Percentiles rank a stretch among this genome's conserved stretches.
phyloP scores from a whole-genome alignment of 2,113 vertebrate genomes.

The Sarotherodon lohbergeri region DNA sequence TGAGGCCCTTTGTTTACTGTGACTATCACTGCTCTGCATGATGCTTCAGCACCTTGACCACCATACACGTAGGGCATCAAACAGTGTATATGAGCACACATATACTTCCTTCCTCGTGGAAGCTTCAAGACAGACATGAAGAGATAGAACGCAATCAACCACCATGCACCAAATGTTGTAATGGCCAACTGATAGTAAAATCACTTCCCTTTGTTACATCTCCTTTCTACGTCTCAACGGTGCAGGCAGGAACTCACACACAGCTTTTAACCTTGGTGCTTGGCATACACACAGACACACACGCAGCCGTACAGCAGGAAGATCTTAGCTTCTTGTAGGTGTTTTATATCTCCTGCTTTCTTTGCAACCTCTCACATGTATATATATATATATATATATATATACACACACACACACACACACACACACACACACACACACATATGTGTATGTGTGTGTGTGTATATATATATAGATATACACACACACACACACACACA shows the following conservation, averaged over 20 bases:
- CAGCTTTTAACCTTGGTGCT: conserved; percentile 11
- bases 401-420: not conserved
- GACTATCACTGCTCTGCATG: not conserved
- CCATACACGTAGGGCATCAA: not conserved
- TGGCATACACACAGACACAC: not conserved
- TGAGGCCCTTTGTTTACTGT: not conserved
- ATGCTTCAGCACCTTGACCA: conserved; percentile 27
- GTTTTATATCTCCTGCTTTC: conserved; percentile 38
- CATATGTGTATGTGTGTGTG: too few relatives aligned
- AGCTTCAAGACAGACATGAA: not conserved
- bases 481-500: too few relatives aligned
- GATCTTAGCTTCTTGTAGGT: conserved; percentile 39
- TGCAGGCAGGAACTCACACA: not conserved
- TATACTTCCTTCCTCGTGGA: not conserved
- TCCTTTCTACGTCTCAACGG: not conserved
- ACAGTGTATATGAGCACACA: not conserved
- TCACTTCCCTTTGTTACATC: conserved; percentile 10
- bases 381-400: not conserved
- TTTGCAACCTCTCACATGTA: not conserved
- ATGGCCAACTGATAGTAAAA: conserved; percentile 20
- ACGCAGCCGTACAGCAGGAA: not conserved
- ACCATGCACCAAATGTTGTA: conserved; percentile 1
- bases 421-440: not conserved
- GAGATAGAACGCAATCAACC: not conserved
- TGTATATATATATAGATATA: too few relatives aligned